phyloP scores from a whole-genome alignment of 2,888 invertebrate species.

The Amphipoea oculea region DNA sequence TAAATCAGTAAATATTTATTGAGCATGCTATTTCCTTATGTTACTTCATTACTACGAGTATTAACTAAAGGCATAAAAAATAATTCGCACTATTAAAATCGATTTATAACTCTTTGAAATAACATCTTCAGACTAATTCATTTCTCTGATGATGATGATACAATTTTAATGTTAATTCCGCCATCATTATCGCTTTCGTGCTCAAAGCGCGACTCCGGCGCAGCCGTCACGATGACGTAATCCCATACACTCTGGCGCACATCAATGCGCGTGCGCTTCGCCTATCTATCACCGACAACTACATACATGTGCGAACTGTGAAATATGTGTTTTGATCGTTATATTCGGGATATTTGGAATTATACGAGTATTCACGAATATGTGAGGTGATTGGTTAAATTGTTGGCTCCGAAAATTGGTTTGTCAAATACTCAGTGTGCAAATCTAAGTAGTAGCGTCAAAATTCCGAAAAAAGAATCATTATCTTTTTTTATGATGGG shows the following conservation, averaged over 20 bases:
- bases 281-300: conserved; percentile 41
- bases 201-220: conserved; percentile 48
- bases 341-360: background rate
- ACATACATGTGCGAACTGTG: conserved; percentile 40
- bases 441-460: background rate
- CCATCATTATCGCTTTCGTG: conserved; percentile 51
- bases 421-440: background rate
- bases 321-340: conserved; percentile 26
- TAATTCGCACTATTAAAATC: background rate
- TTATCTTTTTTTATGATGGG: background rate
- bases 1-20: background rate
- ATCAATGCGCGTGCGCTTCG: conserved; percentile 42
- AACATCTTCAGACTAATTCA: background rate
- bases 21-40: no score
- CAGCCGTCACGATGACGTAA: conserved; percentile 53
- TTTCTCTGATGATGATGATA: conserved; percentile 2
- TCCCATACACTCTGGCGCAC: conserved; percentile 49
- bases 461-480: background rate
- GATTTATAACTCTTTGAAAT: background rate
- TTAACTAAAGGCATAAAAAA: background rate
- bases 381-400: background rate
- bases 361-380: conserved; percentile 9
- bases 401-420: background rate
- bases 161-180: conserved; percentile 14
- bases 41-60: background rate